Conservation (phyloP, 2,797 vertebrate genomes). For the Phalanger gymnotis region DNA sequence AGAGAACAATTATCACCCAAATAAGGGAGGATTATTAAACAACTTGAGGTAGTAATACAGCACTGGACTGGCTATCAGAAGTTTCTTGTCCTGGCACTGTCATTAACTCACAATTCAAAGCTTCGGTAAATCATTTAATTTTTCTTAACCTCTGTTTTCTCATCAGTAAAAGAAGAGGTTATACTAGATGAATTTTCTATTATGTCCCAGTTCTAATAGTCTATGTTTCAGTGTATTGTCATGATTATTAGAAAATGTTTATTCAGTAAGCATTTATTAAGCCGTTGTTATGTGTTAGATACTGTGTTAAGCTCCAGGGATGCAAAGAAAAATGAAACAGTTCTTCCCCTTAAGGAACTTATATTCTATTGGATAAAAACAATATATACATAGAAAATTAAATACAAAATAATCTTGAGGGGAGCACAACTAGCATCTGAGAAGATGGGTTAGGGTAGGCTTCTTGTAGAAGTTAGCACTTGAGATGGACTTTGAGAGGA, state of each 20-base stretch:
- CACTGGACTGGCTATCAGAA: background rate
- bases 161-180: background rate
- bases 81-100: background rate
- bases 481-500: background rate
- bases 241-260: background rate
- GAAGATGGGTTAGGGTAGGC: background rate
- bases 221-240: background rate
- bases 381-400: background rate
- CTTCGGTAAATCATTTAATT: background rate
- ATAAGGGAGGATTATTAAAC: conserved; percentile 12
- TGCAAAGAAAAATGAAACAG: background rate
- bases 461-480: background rate
- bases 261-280: background rate
- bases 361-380: no score
- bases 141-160: background rate
- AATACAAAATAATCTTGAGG: background rate
- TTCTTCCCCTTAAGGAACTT: background rate
- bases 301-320: background rate
- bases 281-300: background rate
- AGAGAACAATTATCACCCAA: background rate
- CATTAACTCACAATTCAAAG: background rate
- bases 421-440: background rate
- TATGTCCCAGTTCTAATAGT: background rate
- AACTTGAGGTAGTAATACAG: background rate
- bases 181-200: background rate